Evolutionary conservation across 2,888 invertebrate species (phyloP).

Genomic region (Taphrorychus bicolor): DNA sequence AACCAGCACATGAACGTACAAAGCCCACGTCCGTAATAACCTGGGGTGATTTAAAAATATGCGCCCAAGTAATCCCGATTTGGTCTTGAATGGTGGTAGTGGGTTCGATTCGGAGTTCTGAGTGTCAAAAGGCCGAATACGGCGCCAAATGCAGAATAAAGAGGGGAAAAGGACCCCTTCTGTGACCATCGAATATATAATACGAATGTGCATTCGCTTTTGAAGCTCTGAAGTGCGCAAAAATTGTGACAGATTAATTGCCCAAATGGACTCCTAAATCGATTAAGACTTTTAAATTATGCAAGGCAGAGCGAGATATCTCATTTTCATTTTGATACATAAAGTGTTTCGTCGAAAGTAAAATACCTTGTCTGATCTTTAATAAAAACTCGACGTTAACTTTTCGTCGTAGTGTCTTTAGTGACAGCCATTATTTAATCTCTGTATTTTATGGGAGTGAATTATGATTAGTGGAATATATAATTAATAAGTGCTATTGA

Average conservation of each 20-base stretch:
- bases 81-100: conserved; percentile 4
- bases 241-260: not conserved
- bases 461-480: not conserved
- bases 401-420: too few species aligned
- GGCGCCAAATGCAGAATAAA: not conserved
- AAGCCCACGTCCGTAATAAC: conserved; percentile 31
- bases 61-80: conserved; percentile 5
- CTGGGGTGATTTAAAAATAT: conserved; percentile 34
- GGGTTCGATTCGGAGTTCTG: conserved; percentile 8
- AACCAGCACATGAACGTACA: conserved; percentile 7
- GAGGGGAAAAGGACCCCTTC: not conserved
- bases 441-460: not conserved
- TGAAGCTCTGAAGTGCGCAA: not conserved
- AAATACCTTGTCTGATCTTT: too few species aligned
- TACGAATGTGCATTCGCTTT: too few species aligned
- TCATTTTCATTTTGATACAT: too few species aligned
- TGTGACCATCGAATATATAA: not conserved
- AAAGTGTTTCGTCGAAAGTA: too few species aligned
- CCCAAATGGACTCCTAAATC: not conserved
- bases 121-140: not conserved
- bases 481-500: not conserved
- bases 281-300: not conserved
- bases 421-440: not conserved
- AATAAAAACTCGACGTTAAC: too few species aligned
- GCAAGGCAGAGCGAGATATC: too few species aligned